These are phyloP conservation scores for Lepidotrigona ventralis DNA, from an alignment of 1,140 invertebrate species.

Conservation along the genomic window DNA sequence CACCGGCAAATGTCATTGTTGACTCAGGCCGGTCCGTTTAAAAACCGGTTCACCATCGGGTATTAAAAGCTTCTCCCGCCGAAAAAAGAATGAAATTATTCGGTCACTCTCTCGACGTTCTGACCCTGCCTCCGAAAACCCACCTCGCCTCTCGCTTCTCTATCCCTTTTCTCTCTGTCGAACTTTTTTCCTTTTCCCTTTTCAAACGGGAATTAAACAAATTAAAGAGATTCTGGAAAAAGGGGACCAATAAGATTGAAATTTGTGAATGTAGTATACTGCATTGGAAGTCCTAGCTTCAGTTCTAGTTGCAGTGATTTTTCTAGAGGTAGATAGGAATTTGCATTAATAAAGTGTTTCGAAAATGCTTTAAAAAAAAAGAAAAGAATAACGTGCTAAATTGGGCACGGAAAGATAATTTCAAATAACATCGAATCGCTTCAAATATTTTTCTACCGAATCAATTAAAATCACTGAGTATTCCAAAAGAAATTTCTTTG, in stretches of 20 bases:
- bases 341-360: too few relatives aligned
- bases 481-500: too few relatives aligned
- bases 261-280: neutral
- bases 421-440: too few relatives aligned
- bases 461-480: too few relatives aligned
- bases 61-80: slow-evolving; percentile 61
- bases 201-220: slow-evolving; percentile 62
- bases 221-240: slow-evolving; percentile 9
- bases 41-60: slow-evolving; percentile 61
- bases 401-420: too few relatives aligned
- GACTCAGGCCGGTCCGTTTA: slow-evolving; percentile 58
- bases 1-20: slow-evolving; percentile 65
- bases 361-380: too few relatives aligned
- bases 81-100: slow-evolving; percentile 59
- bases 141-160: neutral
- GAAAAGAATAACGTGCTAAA: too few relatives aligned
- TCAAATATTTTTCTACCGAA: too few relatives aligned
- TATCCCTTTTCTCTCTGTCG: neutral
- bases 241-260: neutral
- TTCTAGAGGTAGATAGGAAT: too few relatives aligned
- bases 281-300: accelerated
- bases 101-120: slow-evolving; percentile 31
- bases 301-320: neutral
- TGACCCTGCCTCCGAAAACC: neutral
- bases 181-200: neutral